Conservation (phyloP, 2,888 invertebrate genomes). For the Plagodis pulveraria region DNA sequence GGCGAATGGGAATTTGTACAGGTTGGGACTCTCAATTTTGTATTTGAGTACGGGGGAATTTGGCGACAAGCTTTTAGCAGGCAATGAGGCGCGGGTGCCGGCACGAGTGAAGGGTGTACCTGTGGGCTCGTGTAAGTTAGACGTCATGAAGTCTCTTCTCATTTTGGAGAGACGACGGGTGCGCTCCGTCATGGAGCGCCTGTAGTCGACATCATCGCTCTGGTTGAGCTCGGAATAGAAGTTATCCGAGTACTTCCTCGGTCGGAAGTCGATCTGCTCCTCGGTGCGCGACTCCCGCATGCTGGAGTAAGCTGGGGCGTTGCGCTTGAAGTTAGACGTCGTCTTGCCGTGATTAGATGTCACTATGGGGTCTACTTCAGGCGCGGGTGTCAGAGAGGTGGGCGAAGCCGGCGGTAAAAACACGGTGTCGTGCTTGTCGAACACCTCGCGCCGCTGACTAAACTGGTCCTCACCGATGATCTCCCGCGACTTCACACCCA, state of each 20-base stretch:
- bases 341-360: conserved; percentile 79
- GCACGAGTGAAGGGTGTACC: conserved; percentile 64
- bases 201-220: conserved; percentile 76
- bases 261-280: conserved; percentile 69
- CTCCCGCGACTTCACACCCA: conserved; percentile 79
- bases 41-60: conserved; percentile 53
- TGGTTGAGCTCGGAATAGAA: conserved; percentile 75
- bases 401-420: conserved; percentile 74
- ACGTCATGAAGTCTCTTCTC: conserved; percentile 74
- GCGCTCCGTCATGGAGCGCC: conserved; percentile 73
- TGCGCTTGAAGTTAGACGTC: conserved; percentile 76
- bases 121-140: conserved; percentile 75
- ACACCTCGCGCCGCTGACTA: conserved; percentile 81
- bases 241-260: conserved; percentile 79
- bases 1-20: conserved; percentile 81
- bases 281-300: conserved; percentile 76
- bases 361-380: conserved; percentile 69
- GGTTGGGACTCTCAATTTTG: conserved; percentile 77
- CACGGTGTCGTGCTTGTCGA: conserved; percentile 80
- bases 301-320: conserved; percentile 74
- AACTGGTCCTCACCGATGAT: conserved; percentile 79
- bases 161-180: conserved; percentile 74
- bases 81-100: conserved; percentile 73
- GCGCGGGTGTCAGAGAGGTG: conserved; percentile 53
- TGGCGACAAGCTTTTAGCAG: conserved; percentile 59